Base-by-base conservation (phyloP, 2,113 vertebrate species). In the Zosterops hypoxanthus region DNA sequence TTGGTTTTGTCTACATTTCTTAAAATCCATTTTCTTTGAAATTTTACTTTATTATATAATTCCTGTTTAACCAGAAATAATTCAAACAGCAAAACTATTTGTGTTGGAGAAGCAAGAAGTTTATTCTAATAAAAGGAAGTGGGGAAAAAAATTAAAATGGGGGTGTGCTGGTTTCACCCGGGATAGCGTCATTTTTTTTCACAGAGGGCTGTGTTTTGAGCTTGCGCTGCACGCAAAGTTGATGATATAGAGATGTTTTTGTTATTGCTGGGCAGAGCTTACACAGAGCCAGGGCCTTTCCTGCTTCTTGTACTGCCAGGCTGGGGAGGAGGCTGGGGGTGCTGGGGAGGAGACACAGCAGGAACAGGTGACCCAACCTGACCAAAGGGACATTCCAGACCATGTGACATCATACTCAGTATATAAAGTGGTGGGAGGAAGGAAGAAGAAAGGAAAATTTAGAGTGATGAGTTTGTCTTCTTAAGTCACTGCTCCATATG, bases 231-330 rank as follows among this genome's bases (percentile, higher is more conserved):
- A 3, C 8, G 29, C 34, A 42, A 42, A 2, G 42, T 2, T 65
- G 23, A 41, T 41, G 5, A 56, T 5, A 47, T 0, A n/a, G 41
- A 28, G 19, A 20, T 28, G 3, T 29, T 65, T 65, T 41, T 41
- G 11, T 24, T 24, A 11, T 57, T 85, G 12, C 10, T 57, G 52
- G 7, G 24, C 24, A 57, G 42, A 24, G 15, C 12, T 85, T 11
- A 7, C 15, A n/a, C 18, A 56, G 41, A 15, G 5, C 23, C 59
- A 65, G 2, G 14, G 23, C 12, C 5, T 73, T 28, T 28, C 23
- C 41, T 84, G 14, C 14, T 24, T 39, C 14, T 36, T 1, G 0
- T 28, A 3, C 6, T 39, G 28, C 7, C 9, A 19, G 0, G 0
- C 7, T 75, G 19, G n/a, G 14, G 14, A 56, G 41, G 14, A 0